A percentile compares a stretch with the other conserved stretches of the same genome.
These are phyloP conservation scores for Mizuhopecten yessoensis DNA, from an alignment of 1,140 invertebrate species.

Conservation along the genomic window DNA sequence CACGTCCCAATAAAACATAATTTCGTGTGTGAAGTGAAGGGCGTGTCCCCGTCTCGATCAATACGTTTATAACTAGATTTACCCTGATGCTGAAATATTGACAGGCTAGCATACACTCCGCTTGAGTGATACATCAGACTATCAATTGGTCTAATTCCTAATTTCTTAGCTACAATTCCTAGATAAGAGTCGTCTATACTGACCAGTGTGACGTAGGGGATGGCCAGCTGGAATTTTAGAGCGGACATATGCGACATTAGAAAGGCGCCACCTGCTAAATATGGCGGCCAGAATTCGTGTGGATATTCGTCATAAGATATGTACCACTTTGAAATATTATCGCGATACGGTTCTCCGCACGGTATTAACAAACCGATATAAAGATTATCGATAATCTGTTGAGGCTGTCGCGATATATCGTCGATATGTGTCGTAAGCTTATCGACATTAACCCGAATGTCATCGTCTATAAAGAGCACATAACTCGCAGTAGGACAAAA, in stretches of 20 bases:
- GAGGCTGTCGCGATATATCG: background rate
- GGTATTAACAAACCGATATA: background rate
- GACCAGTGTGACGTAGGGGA: constrained; percentile 41
- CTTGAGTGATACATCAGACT: background rate
- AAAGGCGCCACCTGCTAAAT: constrained; percentile 43
- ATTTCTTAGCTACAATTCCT: constrained; percentile 46
- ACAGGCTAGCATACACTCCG: background rate
- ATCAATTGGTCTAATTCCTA: constrained; percentile 43
- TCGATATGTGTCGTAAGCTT: constrained; percentile 49
- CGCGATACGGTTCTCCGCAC: background rate
- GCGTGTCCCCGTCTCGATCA: background rate
- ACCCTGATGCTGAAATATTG: background rate
- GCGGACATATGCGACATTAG: background rate
- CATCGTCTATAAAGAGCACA: constrained; percentile 67
- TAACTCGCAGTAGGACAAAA: constrained; percentile 61
- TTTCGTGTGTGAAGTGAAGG: background rate
- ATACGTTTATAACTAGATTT: background rate
- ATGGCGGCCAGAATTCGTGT: constrained; percentile 42
- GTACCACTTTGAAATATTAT: constrained; percentile 45
- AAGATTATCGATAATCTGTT: background rate
- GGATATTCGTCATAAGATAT: constrained; percentile 43
- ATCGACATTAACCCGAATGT: constrained; percentile 67
- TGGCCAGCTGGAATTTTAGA: background rate
- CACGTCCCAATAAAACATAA: background rate
- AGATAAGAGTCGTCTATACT: constrained; percentile 50